A percentile compares a stretch with the other conserved stretches of the same genome.
phyloP scores from a whole-genome alignment of 1,140 invertebrate genomes.

The Alviniconcha marisindica region DNA sequence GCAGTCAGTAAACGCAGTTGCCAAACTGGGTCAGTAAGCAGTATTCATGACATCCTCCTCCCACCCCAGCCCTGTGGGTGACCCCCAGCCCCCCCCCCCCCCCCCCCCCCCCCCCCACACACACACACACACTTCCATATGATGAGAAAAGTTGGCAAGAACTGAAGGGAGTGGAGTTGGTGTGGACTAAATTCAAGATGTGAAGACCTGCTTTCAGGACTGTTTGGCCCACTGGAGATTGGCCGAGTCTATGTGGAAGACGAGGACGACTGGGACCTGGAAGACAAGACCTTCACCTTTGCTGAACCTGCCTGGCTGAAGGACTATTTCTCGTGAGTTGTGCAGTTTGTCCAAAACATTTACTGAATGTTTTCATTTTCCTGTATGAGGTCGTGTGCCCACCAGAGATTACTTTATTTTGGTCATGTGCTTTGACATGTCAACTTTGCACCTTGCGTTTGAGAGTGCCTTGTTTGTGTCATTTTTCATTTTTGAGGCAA shows the following conservation, averaged over 20 bases:
- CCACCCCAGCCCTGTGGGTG: not conserved
- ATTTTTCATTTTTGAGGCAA: no score
- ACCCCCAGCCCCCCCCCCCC: not conserved
- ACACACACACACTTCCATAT: not conserved
- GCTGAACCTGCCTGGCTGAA: conserved; percentile 36
- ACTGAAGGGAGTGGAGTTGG: not conserved
- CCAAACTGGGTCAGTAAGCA: no score
- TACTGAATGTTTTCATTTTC: no score
- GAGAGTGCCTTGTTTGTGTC: no score
- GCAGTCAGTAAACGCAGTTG: no score
- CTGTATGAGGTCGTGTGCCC: no score
- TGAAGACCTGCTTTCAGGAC: conserved; percentile 79
- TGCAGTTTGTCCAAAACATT: no score
- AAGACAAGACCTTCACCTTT: conserved; percentile 91
- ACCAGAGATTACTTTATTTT: no score
- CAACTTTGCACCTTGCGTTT: no score
- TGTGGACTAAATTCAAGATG: not conserved
- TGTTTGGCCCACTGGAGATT: conserved; percentile 94
- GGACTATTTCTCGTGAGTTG: conserved; percentile 49
- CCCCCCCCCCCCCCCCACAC: not conserved
- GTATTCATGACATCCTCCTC: no score
- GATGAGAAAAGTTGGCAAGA: not conserved
- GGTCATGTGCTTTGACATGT: no score
- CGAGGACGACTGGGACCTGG: conserved; percentile 97
- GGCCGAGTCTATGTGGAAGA: conserved; percentile 97